Conservation (phyloP, 1,140 invertebrate species). For the Scaptodrosophila lebanonensis region DNA sequence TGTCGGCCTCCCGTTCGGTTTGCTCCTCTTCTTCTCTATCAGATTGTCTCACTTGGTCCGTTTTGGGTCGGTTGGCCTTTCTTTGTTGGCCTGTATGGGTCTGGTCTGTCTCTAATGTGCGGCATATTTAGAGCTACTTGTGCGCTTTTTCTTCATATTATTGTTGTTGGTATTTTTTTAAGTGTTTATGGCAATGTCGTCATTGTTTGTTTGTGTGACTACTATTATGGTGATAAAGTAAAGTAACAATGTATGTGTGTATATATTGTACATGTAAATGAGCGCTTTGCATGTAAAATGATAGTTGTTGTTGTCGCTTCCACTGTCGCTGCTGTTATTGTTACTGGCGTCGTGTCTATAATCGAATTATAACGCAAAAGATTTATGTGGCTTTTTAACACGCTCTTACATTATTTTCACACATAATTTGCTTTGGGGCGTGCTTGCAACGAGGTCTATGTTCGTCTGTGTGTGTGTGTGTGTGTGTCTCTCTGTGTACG, state of each 20-base stretch:
- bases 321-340: neutral
- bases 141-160: conserved; percentile 10
- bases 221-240: conserved; percentile 3
- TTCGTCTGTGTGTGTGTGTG: no score
- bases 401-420: conserved; percentile 57
- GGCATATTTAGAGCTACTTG: no score
- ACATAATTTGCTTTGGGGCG: conserved; percentile 28
- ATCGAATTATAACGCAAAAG: conserved; percentile 64
- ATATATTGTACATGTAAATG: conserved; percentile 43
- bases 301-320: conserved; percentile 12
- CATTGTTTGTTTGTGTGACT: conserved; percentile 56
- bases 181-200: conserved; percentile 67
- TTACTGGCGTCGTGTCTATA: conserved; percentile 13
- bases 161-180: conserved; percentile 42
- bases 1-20: conserved; percentile 39
- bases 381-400: conserved; percentile 60
- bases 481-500: neutral
- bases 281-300: conserved; percentile 62
- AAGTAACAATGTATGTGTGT: conserved; percentile 24
- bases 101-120: no score
- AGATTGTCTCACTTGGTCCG: no score
- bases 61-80: no score
- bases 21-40: no score
- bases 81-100: no score
- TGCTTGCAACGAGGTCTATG: no score